Base-by-base conservation (phyloP, 92 coral and sea anemone genomes). In the Phenganax marumi region DNA sequence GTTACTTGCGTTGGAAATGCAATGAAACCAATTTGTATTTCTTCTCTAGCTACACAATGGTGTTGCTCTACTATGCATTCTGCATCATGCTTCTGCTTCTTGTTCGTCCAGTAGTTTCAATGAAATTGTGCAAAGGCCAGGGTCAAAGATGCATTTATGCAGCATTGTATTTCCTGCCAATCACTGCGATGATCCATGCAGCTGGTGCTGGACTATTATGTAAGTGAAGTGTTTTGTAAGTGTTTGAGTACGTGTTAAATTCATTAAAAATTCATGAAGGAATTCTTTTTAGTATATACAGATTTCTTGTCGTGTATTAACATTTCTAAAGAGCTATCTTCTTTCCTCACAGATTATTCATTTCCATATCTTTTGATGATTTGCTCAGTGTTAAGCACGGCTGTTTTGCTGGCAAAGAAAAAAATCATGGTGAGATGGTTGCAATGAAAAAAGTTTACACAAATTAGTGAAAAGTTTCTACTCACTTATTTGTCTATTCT, bases 121-220 rank as follows among this genome's bases (percentile, higher is more conserved):
- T 91, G 68, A 92, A 88, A 66, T 48, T 92, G 22, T 92, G 97
- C 80, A 87, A 84, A 47, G 92, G 91, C 22, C 87, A 90, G 46
- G 99, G 97, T 22, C 72, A 72, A 8, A 75, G 88, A 43, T 91
- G 96, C 8, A 84, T 87, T 19, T 96, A 96, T 91, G 97, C 99
- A 25, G 97, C 93, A 33, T 77, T 96, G 75, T 96, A 96, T 66
- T 96, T 92, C 65, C 88, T 96, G 49, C 99, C 99, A 17, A 81
- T 88, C 12, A 85, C 91, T 68, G 89, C 93, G 0, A 85, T 90
- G 51, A 5, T 88, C 60, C 99, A 96, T 52, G 91, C 97, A n/a
- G 69, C 91, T 33, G 85, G 90, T 76, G 92, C 96, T 73, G 99
- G 99, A 71, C 84, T 96, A 8, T 76, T 96, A 51, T 96, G 99